Conservation (phyloP, 2,113 vertebrate species). For the Mustela nigripes region DNA sequence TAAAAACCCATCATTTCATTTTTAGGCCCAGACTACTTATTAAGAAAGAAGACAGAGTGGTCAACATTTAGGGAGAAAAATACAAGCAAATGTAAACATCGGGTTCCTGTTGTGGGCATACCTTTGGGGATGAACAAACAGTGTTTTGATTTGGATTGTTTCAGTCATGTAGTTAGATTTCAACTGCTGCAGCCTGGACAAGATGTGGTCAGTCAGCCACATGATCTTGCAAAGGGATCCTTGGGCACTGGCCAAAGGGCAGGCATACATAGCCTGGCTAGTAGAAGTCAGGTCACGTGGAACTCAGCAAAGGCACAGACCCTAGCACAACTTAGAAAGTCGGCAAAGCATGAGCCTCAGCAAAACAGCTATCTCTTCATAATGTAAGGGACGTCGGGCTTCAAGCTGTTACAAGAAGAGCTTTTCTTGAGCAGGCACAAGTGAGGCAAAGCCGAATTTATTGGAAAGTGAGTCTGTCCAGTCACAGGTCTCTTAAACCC, state of each 20-base stretch:
- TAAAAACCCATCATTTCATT: not conserved
- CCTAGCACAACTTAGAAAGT: not conserved
- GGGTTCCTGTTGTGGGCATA: not conserved
- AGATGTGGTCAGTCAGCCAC: not conserved
- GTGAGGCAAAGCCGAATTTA: not conserved
- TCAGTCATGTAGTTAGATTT: not conserved
- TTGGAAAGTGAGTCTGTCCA: not conserved
- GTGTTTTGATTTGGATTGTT: not conserved
- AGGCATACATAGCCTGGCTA: not conserved
- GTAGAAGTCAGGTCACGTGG: not conserved
- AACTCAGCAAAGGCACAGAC: not conserved
- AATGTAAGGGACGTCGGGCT: not conserved
- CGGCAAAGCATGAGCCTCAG: not conserved
- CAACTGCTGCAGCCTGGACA: not conserved
- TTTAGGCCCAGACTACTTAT: not conserved
- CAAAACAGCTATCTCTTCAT: not conserved
- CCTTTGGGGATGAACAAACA: not conserved
- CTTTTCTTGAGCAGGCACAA: not conserved
- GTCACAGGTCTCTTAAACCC: not conserved
- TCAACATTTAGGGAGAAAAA: not conserved
- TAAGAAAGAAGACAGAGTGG: not conserved
- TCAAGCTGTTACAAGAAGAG: not conserved
- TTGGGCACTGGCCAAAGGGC: no score
- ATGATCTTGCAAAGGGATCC: not conserved
- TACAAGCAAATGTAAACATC: not conserved